Base-by-base conservation (phyloP, 1,140 invertebrate species). In the Papilio polytes region DNA sequence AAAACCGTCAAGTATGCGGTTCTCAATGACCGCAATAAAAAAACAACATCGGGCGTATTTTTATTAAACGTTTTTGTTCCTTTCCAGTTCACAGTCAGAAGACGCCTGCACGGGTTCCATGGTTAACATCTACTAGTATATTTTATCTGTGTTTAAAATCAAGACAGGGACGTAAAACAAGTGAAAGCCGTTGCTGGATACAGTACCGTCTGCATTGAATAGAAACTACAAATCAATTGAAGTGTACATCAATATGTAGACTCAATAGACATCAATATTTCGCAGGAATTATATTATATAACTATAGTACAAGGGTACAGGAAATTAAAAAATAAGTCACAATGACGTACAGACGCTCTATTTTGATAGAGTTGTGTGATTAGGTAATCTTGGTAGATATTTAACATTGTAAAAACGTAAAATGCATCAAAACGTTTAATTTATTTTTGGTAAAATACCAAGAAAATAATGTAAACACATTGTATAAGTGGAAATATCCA, bases 21-120 rank as follows among this genome's bases (percentile, higher is more conserved):
- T 63, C 26, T 63, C 77, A 78, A 78, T 78, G 77, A 78, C 56
- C 77, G 77, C 77, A 44, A 63, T 77, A 48, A 77, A 77, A 36
- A 12, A 31, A 51, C 51, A 53, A 77, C 51, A 77, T 31, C 26
- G 36, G 26, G 26, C 10, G 46, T 74, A 74, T 41, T 20, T 70
- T 70, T 66, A 31, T 15, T 70, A 56, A 56, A 20, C 46, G 13
- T n/a, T 56, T 56, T 56, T 56, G 0, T 56, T 56, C 20, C 20
- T 56, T 56, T 56, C 53, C 53, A 56, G 53, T 70, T 70, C 12
- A 18, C 26, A 18, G 12, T 31, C 3, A 70, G 12, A 63, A 63
- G 59, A 63, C 9, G 13, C 12, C 15, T 66, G 59, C 22, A 4
- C 4, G 1, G 63, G 15, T 70, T 70, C 59, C 8, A 20, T 4